These are phyloP conservation scores for Alloscopus bannaensis DNA, from an alignment of 2,888 invertebrate species.

Conservation along the genomic window DNA sequence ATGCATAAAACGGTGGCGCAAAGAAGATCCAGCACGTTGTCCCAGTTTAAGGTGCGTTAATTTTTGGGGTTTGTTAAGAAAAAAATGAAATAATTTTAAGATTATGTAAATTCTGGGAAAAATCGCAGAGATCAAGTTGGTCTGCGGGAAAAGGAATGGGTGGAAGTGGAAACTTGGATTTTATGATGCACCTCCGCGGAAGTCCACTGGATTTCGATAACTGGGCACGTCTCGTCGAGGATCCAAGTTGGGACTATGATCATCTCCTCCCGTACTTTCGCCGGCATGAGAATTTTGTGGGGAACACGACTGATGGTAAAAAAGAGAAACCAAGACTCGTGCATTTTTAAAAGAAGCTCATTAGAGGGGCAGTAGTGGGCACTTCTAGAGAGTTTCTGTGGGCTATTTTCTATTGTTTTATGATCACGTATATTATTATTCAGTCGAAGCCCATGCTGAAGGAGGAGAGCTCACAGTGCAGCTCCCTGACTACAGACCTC, in stretches of 20 bases:
- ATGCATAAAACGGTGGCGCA: slow-evolving; percentile 77
- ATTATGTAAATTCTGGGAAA: neutral
- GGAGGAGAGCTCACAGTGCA: slow-evolving; percentile 61
- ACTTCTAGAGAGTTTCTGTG: slow-evolving; percentile 27
- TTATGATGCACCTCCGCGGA: slow-evolving; percentile 48
- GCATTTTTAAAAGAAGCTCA: too few species aligned
- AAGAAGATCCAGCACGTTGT: slow-evolving; percentile 79
- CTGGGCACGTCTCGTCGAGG: slow-evolving; percentile 44
- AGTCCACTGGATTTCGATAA: slow-evolving; percentile 50
- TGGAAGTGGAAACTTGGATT: slow-evolving; percentile 52
- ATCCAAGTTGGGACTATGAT: slow-evolving; percentile 48
- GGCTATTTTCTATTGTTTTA: neutral
- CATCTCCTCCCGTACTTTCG: slow-evolving; percentile 41
- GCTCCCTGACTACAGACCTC: slow-evolving; percentile 56
- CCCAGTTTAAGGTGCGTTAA: slow-evolving; percentile 77
- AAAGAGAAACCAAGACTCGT: too few species aligned
- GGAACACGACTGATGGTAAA: slow-evolving; percentile 51
- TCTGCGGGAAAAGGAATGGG: slow-evolving; percentile 38
- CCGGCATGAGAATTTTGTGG: slow-evolving; percentile 58
- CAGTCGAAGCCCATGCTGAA: slow-evolving; percentile 50
- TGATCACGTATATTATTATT: slow-evolving; percentile 2
- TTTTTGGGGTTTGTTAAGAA: neutral
- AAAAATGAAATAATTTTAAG: neutral
- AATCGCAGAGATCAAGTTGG: slow-evolving; percentile 27
- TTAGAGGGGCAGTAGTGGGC: too few species aligned